These are phyloP conservation scores for Kryphioiulus occultus DNA, from an alignment of 2,888 invertebrate genomes.

Conservation along the genomic window DNA sequence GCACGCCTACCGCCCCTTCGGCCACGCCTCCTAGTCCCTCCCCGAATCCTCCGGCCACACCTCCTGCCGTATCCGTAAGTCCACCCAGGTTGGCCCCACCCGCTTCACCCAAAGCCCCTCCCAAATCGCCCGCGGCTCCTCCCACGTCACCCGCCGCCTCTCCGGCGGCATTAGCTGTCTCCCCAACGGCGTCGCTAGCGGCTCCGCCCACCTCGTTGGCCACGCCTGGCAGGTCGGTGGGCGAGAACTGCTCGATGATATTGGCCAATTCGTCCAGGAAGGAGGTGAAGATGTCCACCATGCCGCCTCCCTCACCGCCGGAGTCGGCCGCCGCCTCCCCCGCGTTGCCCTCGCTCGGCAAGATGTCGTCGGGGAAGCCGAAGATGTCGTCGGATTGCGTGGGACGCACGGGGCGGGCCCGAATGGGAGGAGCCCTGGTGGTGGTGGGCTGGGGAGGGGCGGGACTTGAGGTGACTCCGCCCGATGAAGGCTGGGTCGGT, in stretches of 20 bases:
- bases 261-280: slow-evolving; percentile 48
- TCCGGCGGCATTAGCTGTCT: neutral
- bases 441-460: neutral
- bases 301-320: neutral
- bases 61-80: neutral
- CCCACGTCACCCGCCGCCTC: neutral
- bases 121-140: neutral
- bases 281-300: slow-evolving; percentile 37
- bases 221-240: neutral
- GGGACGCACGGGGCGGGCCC: neutral
- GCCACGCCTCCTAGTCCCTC: neutral
- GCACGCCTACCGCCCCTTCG: neutral
- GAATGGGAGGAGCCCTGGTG: neutral
- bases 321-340: slow-evolving; percentile 20
- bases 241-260: slow-evolving; percentile 47
- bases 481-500: neutral
- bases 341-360: neutral
- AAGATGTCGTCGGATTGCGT: neutral
- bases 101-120: neutral
- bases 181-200: neutral
- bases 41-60: neutral
- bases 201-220: slow-evolving; percentile 6
- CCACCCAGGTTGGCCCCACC: neutral
- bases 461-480: neutral
- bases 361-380: slow-evolving; percentile 37